Evolutionary conservation across 2,888 invertebrate species (phyloP), one percentile per base, ranked within the genome.

Genomic region (Phania funesta): DNA sequence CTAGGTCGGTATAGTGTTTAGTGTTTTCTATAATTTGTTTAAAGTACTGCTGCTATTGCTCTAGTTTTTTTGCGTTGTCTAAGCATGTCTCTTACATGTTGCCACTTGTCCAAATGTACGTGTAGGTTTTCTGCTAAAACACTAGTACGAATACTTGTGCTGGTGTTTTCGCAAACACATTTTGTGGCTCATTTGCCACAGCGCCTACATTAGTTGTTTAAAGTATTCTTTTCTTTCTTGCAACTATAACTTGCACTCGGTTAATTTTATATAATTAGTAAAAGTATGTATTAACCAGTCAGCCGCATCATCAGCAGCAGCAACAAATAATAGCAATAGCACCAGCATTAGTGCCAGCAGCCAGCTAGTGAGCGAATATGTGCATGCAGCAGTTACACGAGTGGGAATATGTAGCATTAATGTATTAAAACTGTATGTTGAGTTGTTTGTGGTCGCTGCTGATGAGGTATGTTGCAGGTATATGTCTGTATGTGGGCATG

Each of bases 231-330:
- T 20, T 18, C 5, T 60, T 26, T 58, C 26, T n/a, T n/a, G n/a
- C n/a, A n/a, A n/a, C n/a, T n/a, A n/a, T n/a, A 41, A 56, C 38
- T 74, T 46, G 64, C 82, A 74, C 74, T 75, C 35, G 70, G 78
- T 75, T 75, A 82, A 82, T 82, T 82, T 82, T 65, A 82, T 82
- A 74, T 82, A 82, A 82, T 82, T 82, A 82, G 82, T 60, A 70
- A 82, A 71, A 79, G 65, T 79, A 79, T 65, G 71, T 73, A 79
- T 79, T 79, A 79, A 65, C 58, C 58, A 79, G 71, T 73, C 50
- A 50, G 41, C 18, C 71, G 58, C 62, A 79, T 58, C 58, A 58
- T 64, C 41, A 73, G 50, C 41, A 41, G 18, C 54, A 54, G 22
- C 26, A 41, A n/a, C n/a, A n/a, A n/a, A n/a, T n/a, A n/a, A n/a